Evolutionary conservation across 2,888 invertebrate genomes (phyloP).

Genomic region (Pristionchus mayeri): DNA sequence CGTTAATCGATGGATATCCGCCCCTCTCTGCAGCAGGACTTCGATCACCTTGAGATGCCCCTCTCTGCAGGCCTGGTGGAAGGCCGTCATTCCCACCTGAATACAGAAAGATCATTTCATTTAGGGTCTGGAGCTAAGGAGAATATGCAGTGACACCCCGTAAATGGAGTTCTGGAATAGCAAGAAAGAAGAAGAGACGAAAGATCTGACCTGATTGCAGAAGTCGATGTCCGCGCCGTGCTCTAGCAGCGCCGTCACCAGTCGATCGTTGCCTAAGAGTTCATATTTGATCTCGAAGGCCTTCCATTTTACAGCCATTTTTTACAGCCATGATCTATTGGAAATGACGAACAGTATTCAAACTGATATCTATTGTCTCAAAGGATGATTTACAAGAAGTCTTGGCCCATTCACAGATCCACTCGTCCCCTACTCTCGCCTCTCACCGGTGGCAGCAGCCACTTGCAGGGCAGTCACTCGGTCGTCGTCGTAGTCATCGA

Average conservation of each 20-base stretch:
- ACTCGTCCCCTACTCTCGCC: too few species aligned
- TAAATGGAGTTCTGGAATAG: not conserved
- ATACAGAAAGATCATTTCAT: conserved; percentile 2
- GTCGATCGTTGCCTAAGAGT: conserved; percentile 54
- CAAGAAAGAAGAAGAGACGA: conserved; percentile 7
- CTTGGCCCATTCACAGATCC: too few species aligned
- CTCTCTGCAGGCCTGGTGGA: conserved; percentile 72
- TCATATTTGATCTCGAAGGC: not conserved
- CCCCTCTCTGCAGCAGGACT: conserved; percentile 69
- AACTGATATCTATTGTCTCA: too few species aligned
- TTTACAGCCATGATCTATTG: too few species aligned
- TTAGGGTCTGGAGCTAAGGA: too few species aligned
- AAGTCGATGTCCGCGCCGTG: conserved; percentile 68
- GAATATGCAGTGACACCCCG: too few species aligned
- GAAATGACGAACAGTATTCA: too few species aligned
- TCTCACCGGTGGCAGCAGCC: conserved; percentile 70
- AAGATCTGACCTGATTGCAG: conserved; percentile 54
- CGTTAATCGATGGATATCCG: conserved; percentile 60
- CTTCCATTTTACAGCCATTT: too few species aligned
- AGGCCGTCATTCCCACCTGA: conserved; percentile 69
- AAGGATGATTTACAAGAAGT: too few species aligned
- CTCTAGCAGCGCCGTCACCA: conserved; percentile 60
- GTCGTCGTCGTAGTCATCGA: conserved; percentile 71
- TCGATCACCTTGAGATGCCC: conserved; percentile 69
- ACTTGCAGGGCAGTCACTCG: conserved; percentile 71